phyloP scores from a whole-genome alignment of 1,140 invertebrate genomes.

The Drosophila sechellia region DNA sequence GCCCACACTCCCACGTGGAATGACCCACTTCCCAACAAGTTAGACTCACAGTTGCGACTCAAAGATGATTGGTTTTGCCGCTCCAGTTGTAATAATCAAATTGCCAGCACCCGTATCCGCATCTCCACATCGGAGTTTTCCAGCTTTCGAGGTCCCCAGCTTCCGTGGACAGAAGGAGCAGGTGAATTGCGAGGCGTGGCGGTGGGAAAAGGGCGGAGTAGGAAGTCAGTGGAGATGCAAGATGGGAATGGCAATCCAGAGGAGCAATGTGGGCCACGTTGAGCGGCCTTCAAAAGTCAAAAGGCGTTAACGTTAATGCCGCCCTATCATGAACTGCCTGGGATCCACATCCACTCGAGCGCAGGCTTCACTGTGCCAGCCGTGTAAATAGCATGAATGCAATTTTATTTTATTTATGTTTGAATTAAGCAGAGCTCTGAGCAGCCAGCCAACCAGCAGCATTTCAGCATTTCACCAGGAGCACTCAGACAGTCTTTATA shows the following conservation, averaged over 20 bases:
- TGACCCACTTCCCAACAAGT: slow-evolving; percentile 42
- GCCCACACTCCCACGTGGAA: slow-evolving; percentile 3
- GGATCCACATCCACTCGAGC: slow-evolving; percentile 9
- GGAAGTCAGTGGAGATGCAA: slow-evolving; percentile 10
- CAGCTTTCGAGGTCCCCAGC: not conserved
- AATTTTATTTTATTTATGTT: slow-evolving; percentile 58
- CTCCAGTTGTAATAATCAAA: slow-evolving; percentile 71
- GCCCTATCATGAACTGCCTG: slow-evolving; percentile 14
- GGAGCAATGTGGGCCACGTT: slow-evolving; percentile 48
- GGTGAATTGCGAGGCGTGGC: not conserved
- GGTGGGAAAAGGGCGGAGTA: slow-evolving; percentile 1
- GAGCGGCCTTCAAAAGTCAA: slow-evolving; percentile 60
- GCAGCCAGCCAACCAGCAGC: slow-evolving; percentile 34
- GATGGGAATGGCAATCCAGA: not conserved
- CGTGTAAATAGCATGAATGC: slow-evolving; percentile 48
- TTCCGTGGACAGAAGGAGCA: not conserved
- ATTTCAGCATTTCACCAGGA: slow-evolving; percentile 2
- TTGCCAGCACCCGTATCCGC: slow-evolving; percentile 41
- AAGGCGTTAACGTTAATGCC: slow-evolving; percentile 56
- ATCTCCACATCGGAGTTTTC: slow-evolving; percentile 14
- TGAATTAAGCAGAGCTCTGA: slow-evolving; percentile 51
- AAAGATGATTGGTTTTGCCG: slow-evolving; percentile 58
- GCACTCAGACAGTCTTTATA: slow-evolving; percentile 43
- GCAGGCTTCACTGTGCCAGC: slow-evolving; percentile 26
- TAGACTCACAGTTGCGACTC: slow-evolving; percentile 21